phyloP scores from a whole-genome alignment of 2,113 vertebrate genomes.

The Macaca fascicularis region T2T-MFA8v1.1 NC_088384.1:83225501-83226000 shows the following conservation, averaged over 20 bases:
- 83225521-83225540: no score
- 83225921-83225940: no score
- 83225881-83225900: background rate
- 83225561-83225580: background rate
- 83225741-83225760: background rate
- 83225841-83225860: background rate
- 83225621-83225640: background rate
- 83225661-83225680: background rate
- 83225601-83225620: background rate
- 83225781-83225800: no score
- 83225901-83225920: background rate
- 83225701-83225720: background rate
- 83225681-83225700: background rate
- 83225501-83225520: no score
- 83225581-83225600: background rate
- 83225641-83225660: background rate
- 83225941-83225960: no score
- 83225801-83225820: no score
- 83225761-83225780: no score
- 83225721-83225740: background rate
- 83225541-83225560: background rate
- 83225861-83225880: background rate
- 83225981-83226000: no score
- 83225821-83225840: background rate
- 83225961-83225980: no score